Base-by-base conservation (phyloP, 2,888 invertebrate genomes). In the Halictus quadricinctus region DNA sequence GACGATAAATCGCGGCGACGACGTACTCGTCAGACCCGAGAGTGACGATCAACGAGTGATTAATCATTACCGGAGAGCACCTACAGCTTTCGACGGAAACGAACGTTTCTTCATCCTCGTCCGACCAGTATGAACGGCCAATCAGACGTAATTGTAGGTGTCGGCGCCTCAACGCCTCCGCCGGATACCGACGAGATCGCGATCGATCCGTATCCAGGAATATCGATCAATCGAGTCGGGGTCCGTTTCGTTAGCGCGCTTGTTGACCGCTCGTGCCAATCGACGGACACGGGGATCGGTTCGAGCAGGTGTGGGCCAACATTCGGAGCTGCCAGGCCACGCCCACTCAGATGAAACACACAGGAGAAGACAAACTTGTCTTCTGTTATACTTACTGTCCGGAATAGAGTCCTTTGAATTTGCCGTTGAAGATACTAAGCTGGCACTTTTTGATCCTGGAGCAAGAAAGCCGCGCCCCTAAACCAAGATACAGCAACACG, bases 61-160 rank as follows among this genome's bases (percentile, higher is more conserved):
- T 60, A 72, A 79, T 79, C 79, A 48, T 79, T 21, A 54, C 15
- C 46, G 50, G 36, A 36, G 36, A 69, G 66, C 48, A 46, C 29
- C 25, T 76, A 66, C 69, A 48, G 36, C 48, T 48, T 69, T 36
- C 66, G 69, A 50, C 36, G 29, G 69, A 76, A 74, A 76, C 29
- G 25, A 48, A 29, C 48, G 29, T 54, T 72, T 50, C 48, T 48
- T 69, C 69, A n/a, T 48, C 48, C 25, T 72, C 72, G 29, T 18
- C 2, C 72, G 70, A 48, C 10, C 21, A 25, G 43, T 72, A 72
- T 70, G 43, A 54, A 70, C 70, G 7, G 54, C 70, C 72, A 78
- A 78, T 78, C 78, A 29, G 46, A 78, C 58, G 72, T 78, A 70
- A 72, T 72, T 72, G 76, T 41, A 48, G 76, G 50, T 48, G 48